Evolutionary conservation across 2,888 invertebrate genomes (phyloP).

Genomic region (Agrotis exclamationis): DNA sequence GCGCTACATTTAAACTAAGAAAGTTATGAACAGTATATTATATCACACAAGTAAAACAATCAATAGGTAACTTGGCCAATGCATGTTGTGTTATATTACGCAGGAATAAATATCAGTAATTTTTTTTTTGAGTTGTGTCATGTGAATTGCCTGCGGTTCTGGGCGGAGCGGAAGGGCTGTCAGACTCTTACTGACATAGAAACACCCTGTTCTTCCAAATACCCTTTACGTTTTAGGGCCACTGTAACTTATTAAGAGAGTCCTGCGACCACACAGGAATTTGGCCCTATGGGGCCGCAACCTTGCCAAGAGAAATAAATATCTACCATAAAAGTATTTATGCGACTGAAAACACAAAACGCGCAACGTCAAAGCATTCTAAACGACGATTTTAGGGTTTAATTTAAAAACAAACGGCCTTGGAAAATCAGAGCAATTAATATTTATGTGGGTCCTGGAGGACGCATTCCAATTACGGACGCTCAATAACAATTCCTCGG

Average conservation of each 20-base stretch:
- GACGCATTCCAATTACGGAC: slow-evolving; percentile 72
- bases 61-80: background rate
- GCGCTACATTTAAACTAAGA: background rate
- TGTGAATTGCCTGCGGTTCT: too few relatives aligned
- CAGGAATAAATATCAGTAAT: too few relatives aligned
- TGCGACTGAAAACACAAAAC: slow-evolving; percentile 10
- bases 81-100: background rate
- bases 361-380: slow-evolving; percentile 60
- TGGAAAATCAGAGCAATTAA: slow-evolving; percentile 79
- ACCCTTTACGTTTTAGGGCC: too few relatives aligned
- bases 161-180: too few relatives aligned
- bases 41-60: background rate
- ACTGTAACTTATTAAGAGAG: too few relatives aligned
- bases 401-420: slow-evolving; percentile 73
- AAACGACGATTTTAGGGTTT: slow-evolving; percentile 61
- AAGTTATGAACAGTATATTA: background rate
- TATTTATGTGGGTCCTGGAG: slow-evolving; percentile 76
- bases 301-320: slow-evolving; percentile 6
- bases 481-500: slow-evolving; percentile 71
- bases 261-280: too few relatives aligned
- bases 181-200: too few relatives aligned
- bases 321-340: slow-evolving; percentile 28
- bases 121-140: too few relatives aligned
- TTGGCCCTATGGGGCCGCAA: too few relatives aligned
- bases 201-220: too few relatives aligned